Evolutionary conservation across 2,888 invertebrate species (phyloP), one percentile per base, ranked within the genome.

Genomic region (Caenorhabditis wallacei): DNA sequence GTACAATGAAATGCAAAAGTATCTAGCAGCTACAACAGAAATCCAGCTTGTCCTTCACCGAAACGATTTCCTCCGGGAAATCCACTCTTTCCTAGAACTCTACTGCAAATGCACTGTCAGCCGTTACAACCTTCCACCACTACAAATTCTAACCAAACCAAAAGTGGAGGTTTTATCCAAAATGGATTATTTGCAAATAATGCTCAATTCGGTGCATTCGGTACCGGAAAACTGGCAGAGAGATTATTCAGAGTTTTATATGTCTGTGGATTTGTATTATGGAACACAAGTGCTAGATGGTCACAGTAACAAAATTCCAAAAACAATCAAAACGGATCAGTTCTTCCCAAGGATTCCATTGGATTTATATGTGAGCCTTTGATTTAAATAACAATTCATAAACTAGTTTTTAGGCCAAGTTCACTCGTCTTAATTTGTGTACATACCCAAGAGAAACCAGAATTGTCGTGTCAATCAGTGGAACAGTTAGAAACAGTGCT

Each of bases 121-220:
- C 54, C 57, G 35, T n/a, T 78, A 79, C 56, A 75, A 46, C 18
- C 70, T 87, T 1, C 74, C 68, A 1, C 82, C 86, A 5, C 26
- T 84, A 0, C 48, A 78, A 63, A 43, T 48, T 7, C 1, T 54
- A 1, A 53, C 40, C n/a, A 84, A 82, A 24, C 70, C 82, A 18
- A 46, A 48, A 53, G 69, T 74, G 26, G 78, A 92, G 82, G 90
- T 92, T 13, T 88, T 90, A 4, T 85, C 86, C 4, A 83, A 90
- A 11, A 88, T 86, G 57, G 93, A 93, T 61, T 90, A 88, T 46
- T 87, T 93, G 68, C 90, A 92, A 64, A 88, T 93, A 3, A 92
- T 92, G 78, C 88, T 93, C 13, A 92, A 93, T 53, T 92, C 90
- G 1, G 37, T 91, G 8, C 91, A 92, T 78, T 91, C 90, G 24